phyloP scores from a whole-genome alignment of 2,888 invertebrate species.

The Drosophila yooni region DNA sequence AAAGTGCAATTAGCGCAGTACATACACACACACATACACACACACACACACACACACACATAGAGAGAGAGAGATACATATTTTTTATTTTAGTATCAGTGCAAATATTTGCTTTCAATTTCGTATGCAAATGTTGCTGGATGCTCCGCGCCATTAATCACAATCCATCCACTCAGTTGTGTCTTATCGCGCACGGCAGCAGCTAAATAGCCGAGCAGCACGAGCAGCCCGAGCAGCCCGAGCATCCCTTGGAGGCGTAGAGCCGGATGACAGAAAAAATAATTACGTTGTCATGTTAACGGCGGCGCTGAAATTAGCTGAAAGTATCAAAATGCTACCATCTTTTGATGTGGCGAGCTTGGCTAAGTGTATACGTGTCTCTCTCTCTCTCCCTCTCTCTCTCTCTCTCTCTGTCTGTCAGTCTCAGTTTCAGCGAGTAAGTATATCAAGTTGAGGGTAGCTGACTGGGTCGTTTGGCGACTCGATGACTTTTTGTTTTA shows the following conservation, averaged over 20 bases:
- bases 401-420: not conserved
- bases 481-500: conserved; percentile 53
- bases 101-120: conserved; percentile 81
- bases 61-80: conserved; percentile 1
- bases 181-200: conserved; percentile 43
- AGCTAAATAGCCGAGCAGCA: not conserved
- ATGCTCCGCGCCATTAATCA: conserved; percentile 54
- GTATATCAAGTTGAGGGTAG: conserved; percentile 8
- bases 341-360: conserved; percentile 66
- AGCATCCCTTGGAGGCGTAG: conserved; percentile 39
- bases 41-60: not conserved
- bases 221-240: not conserved
- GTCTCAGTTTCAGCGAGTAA: not conserved
- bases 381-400: not conserved
- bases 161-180: conserved; percentile 24
- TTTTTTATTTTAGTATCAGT: conserved; percentile 52
- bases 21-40: conserved; percentile 13
- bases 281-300: conserved; percentile 80
- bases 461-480: conserved; percentile 25
- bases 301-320: conserved; percentile 75
- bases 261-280: conserved; percentile 68
- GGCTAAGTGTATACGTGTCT: conserved; percentile 26
- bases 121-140: conserved; percentile 77
- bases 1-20: conserved; percentile 74
- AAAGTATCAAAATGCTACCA: conserved; percentile 71